Base-by-base conservation (phyloP, 2,797 vertebrate genomes). In the Karalla daura region DNA sequence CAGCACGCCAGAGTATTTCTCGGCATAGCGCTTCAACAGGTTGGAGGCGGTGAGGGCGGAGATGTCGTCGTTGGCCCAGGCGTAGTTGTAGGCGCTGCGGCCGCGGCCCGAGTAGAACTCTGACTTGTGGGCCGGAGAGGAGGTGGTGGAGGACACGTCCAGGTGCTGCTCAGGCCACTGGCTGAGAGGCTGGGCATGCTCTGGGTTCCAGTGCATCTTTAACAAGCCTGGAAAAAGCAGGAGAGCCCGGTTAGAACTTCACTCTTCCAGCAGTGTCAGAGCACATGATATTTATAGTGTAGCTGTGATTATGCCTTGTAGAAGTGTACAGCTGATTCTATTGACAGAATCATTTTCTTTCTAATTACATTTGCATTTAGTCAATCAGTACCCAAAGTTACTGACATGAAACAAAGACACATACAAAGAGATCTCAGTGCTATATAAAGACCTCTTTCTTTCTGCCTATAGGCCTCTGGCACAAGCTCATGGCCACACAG, bases 161-260 rank as follows among this genome's bases (percentile, higher is more conserved):
- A 99, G 94, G 94, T 99, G 97, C 93, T 99, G 97, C 94, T 99
- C 97, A 72, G 98, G 97, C 96, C 98, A 98, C 94, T 98, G 97
- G 95, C 94, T 98, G 85, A 99, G 95, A 88, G 97, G 89, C 95
- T 99, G 97, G 95, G 96, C 96, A 95, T 99, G 98, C 94, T 99
- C 98, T 91, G 97, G 97, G 94, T 96, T 98, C 98, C 98, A 99
- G 96, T 99, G 98, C 98, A 99, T 99, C 95, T 98, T 99, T 93
- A 88, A 96, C 89, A 98, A 92, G 91, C 93, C 98, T 99, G 88
- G 33, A 14, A 9, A 32, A 15, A 33, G 74, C 39, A 74, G 1
- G 46, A 28, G 56, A 49, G 63, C 9, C 11, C 61, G 59, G 47
- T 64, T 32, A 60, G 0, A 32, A 15, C 20, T 40, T 25, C 32